Base-by-base conservation (phyloP, 2,797 vertebrate species). In the Lateolabrax maculatus region DNA sequence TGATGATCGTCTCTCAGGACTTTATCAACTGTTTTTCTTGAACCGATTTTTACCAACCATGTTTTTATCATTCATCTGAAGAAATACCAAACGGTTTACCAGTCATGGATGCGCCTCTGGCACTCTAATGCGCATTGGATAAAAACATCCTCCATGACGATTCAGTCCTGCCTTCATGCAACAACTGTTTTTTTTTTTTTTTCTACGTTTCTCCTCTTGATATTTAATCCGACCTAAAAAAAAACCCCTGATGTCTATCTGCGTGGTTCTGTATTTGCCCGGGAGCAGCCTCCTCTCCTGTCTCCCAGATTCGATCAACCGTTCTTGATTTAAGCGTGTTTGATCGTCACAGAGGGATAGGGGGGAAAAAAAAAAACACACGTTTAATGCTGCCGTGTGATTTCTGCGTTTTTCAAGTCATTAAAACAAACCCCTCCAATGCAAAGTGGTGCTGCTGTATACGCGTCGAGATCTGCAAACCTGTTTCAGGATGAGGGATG, bases 91-190 rank as follows among this genome's bases (percentile, higher is more conserved):
- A 11, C 1, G 9, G 5, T 46, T 66, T 4, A 6, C 0, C n/a
- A 6, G 27, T 31, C 25, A 48, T 56, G 15, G 27, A 2, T 39
- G 83, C 62, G 43, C 56, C 18, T 1, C 0, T 52, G 66, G 77
- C 46, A 36, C 61, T 8, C 25, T 16, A 23, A n/a, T 56, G 77
- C 69, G 85, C 76, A 44, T 61, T 73, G 78, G 75, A 75, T 52
- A 58, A 73, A 72, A 13, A 27, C 65, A 55, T 77, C 57, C 49
- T 29, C 12, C 39, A 1, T 43, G 1, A 70, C 49, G n/a, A 39
- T 29, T 29, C 27, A 19, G 25, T 43, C 34, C 19, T 23, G 58
- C 37, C 5, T 53, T 51, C 37, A 11, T 44, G 0, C 6, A 60
- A 25, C 64, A 51, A 3, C 48, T 65, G 51, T 0, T 41, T 69